These are phyloP conservation scores for Daboia siamensis DNA, from an alignment of 2,113 vertebrate genomes.

Conservation along the genomic window DNA sequence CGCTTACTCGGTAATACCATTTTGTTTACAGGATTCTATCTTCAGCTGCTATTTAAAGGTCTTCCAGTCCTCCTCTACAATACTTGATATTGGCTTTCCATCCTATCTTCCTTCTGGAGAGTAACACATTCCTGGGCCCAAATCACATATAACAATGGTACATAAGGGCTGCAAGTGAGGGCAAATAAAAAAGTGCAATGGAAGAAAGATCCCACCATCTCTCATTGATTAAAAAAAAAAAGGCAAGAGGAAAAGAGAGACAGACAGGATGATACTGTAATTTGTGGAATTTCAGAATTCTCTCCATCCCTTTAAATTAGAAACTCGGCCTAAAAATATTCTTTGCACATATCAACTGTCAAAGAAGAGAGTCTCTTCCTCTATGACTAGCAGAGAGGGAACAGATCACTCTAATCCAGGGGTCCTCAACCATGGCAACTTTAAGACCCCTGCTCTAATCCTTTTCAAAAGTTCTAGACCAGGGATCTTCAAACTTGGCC, in stretches of 20 bases:
- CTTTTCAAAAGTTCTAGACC: not conserved
- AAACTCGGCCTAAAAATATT: not conserved
- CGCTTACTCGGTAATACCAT: not conserved
- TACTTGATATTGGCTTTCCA: not conserved
- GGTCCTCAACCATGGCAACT: no score
- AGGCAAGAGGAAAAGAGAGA: not conserved
- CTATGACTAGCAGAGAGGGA: not conserved
- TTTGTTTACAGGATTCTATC: no score
- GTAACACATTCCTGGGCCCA: not conserved
- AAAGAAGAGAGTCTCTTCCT: not conserved
- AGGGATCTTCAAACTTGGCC: no score
- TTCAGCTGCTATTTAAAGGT: not conserved
- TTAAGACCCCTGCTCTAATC: not conserved
- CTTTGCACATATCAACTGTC: not conserved
- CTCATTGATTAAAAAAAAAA: not conserved
- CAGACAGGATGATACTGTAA: not conserved
- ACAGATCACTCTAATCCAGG: not conserved
- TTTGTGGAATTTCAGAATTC: not conserved
- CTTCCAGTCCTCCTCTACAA: not conserved
- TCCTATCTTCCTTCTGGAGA: not conserved
- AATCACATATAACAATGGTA: not conserved
- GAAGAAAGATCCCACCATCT: not conserved
- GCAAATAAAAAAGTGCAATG: not conserved
- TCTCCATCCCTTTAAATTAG: not conserved
- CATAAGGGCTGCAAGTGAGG: not conserved